Base-by-base conservation (phyloP, 30 jellyfish, hydroid and myxozoan genomes). In the Hydractinia echinata region DNA sequence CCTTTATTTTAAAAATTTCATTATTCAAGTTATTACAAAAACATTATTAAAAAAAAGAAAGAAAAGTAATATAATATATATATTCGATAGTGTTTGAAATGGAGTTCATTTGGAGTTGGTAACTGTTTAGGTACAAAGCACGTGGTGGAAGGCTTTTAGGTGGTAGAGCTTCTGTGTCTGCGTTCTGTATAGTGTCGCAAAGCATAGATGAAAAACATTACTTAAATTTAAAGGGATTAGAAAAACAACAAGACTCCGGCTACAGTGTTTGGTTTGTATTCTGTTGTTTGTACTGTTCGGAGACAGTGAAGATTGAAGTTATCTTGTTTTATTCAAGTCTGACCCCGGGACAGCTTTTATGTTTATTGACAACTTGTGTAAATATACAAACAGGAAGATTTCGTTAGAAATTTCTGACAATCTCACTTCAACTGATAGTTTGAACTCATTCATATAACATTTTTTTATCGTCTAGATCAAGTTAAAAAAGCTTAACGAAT, bases 351-450 rank as follows among this genome's bases (percentile, higher is more conserved):
- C 74, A 51, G 74, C 74, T 64, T 7, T 64, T 44, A 5, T 64
- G 19, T 64, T 64, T 64, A 13, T 64, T 64, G 74, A 64, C 74
- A 64, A 64, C 19, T 51, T n/a, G 74, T n/a, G 74, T 4, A 64
- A 64, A 64, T 51, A n/a, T 64, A n/a, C 19, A 64, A n/a, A 64
- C 51, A 64, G 74, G 74, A 64, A 64, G 74, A 51, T n/a, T 64
- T 51, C 44, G 44, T 30, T 30, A 30, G 44, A 30, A 30, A 30
- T 30, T 30, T 30, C 44, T 30, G 44, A 30, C 44, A 30, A n/a
- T n/a, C 2, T 30, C 44, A 30, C 44, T 30, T 30, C 44, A 30
- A 30, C 44, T 30, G 44, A 30, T 30, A 30, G 44, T 30, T 30
- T 30, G 44, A 30, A 30, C 44, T 30, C 44, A 30, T 30, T 30